These are phyloP conservation scores for Cheumatopsyche charites DNA, from an alignment of 1,140 invertebrate species.

Conservation along the genomic window DNA sequence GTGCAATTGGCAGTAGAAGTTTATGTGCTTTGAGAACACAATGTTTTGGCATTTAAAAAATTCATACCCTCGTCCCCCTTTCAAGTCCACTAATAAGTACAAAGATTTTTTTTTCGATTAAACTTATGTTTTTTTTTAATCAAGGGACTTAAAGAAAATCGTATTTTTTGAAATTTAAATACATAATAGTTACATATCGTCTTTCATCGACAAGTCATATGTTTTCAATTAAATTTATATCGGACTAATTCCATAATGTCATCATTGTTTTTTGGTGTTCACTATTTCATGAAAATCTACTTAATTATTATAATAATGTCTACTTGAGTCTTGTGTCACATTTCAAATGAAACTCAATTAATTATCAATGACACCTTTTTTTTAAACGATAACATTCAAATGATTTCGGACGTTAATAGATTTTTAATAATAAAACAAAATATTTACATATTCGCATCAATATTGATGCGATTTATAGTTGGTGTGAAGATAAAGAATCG, in stretches of 20 bases:
- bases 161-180: conserved; percentile 5
- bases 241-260: conserved; percentile 14
- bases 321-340: conserved; percentile 41
- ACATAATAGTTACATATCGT: conserved; percentile 5
- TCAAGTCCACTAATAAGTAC: conserved; percentile 11
- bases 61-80: conserved; percentile 28
- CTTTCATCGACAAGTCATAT: background rate
- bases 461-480: background rate
- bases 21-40: conserved; percentile 47
- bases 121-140: background rate
- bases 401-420: conserved; percentile 12
- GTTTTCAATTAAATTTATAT: conserved; percentile 10
- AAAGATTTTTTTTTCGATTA: background rate
- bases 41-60: conserved; percentile 46
- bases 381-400: background rate
- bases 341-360: background rate
- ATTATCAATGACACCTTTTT: background rate
- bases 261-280: conserved; percentile 40
- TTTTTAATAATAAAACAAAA: conserved; percentile 1
- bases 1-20: conserved; percentile 48
- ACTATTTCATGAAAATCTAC: conserved; percentile 45
- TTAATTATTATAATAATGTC: conserved; percentile 18
- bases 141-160: conserved; percentile 15
- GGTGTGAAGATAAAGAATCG: background rate
- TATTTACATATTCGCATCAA: conserved; percentile 10